These are phyloP conservation scores for Achlya flavicornis DNA, from an alignment of 2,888 invertebrate genomes.

Conservation along the genomic window DNA sequence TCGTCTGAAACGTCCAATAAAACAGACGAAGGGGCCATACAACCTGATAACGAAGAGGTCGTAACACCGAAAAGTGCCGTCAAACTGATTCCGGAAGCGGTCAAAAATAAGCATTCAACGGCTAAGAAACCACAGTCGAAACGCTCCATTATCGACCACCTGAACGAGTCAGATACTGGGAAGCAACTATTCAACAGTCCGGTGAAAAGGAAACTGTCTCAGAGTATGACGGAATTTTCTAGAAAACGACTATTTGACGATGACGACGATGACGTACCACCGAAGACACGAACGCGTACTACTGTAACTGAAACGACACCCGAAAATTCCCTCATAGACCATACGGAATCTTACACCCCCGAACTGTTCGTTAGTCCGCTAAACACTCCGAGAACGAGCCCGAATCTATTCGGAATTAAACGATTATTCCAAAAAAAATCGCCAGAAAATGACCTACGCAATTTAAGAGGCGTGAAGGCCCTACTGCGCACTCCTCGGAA, in stretches of 20 bases:
- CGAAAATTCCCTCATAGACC: conserved; percentile 46
- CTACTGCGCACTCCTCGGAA: conserved; percentile 54
- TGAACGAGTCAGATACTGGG: conserved; percentile 70
- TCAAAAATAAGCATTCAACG: conserved; percentile 76
- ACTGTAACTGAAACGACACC: conserved; percentile 43
- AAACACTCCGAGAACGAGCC: conserved; percentile 52
- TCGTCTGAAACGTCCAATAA: conserved; percentile 38
- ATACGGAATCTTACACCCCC: conserved; percentile 50
- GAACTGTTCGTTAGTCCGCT: conserved; percentile 68
- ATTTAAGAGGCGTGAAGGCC: conserved; percentile 53
- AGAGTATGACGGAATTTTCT: conserved; percentile 75
- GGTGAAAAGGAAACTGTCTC: conserved; percentile 77
- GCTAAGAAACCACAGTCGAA: conserved; percentile 78
- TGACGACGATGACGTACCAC: conserved; percentile 39
- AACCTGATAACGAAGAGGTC: conserved; percentile 44
- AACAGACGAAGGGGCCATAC: conserved; percentile 31
- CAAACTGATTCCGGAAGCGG: conserved; percentile 61
- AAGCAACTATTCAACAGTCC: conserved; percentile 77
- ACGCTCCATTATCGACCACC: conserved; percentile 72
- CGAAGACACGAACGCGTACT: conserved; percentile 41
- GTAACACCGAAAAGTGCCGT: conserved; percentile 71
- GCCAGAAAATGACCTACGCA: conserved; percentile 54
- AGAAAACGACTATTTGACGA: conserved; percentile 58
- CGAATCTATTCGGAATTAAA: conserved; percentile 53
- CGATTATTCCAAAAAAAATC: conserved; percentile 50